Evolutionary conservation across 2,113 vertebrate genomes (phyloP).

Genomic region (Burhinus oedicnemus): DNA sequence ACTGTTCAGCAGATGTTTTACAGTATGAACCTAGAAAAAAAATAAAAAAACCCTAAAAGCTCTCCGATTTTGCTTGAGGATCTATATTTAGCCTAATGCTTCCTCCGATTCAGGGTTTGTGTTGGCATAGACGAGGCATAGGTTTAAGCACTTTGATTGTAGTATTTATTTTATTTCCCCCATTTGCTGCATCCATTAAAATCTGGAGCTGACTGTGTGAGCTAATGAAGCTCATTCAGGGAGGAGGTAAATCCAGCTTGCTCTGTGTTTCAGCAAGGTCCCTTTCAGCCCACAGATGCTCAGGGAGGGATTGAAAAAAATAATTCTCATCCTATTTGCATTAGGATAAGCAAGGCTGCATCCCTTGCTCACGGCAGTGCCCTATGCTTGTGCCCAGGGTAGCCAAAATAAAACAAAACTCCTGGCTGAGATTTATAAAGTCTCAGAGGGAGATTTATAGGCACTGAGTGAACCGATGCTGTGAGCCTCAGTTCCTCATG

Average conservation of each 20-base stretch:
- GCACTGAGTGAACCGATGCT: fast-evolving
- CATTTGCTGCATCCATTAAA: conserved; percentile 26
- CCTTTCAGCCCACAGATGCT: not conserved
- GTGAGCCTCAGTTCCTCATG: fast-evolving
- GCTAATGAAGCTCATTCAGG: not conserved
- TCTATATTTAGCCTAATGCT: conserved; percentile 82
- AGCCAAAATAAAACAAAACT: not conserved
- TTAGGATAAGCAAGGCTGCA: not conserved
- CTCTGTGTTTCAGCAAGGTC: not conserved
- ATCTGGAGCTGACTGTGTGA: not conserved
- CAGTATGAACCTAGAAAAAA: conserved; percentile 68
- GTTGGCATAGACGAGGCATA: conserved; percentile 53
- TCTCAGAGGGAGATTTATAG: not conserved
- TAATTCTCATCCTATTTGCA: not conserved
- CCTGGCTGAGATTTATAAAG: not conserved
- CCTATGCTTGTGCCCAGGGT: not conserved
- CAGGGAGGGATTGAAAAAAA: not conserved
- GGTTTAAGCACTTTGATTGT: conserved; percentile 61
- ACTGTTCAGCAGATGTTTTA: conserved; percentile 86
- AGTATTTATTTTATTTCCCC: conserved; percentile 56
- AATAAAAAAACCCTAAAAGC: conserved; percentile 23
- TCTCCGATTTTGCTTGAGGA: conserved; percentile 66
- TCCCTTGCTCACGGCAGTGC: fast-evolving
- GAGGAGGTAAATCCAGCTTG: not conserved
- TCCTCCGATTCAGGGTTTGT: conserved; percentile 79